Conservation (phyloP, 30 jellyfish, hydroid and myxozoan species). For the Hydractinia echinata region DNA sequence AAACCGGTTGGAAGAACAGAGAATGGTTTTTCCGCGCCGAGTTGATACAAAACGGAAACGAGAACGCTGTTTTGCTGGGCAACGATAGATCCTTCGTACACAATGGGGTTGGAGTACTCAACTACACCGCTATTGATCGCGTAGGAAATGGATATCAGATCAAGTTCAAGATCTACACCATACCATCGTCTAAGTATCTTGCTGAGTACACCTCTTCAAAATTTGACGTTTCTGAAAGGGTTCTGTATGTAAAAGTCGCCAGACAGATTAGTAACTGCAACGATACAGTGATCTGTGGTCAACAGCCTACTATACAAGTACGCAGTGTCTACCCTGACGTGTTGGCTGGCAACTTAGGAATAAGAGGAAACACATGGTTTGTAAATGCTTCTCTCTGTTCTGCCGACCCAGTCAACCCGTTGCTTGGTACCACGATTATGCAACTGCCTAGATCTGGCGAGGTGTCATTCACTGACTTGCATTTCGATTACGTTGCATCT, state of each 20-base stretch:
- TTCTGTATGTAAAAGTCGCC: conserved; percentile 45
- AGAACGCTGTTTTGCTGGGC: conserved; percentile 13
- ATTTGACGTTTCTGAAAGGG: conserved; percentile 63
- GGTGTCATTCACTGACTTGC: conserved; percentile 44
- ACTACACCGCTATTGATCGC: conserved; percentile 50
- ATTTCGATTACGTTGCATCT: conserved; percentile 53
- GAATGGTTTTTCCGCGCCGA: conserved; percentile 61
- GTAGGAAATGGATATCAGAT: conserved; percentile 64
- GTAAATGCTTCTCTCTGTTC: conserved; percentile 53
- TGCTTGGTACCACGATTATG: conserved; percentile 16
- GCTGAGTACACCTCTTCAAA: conserved; percentile 25
- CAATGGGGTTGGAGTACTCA: conserved; percentile 36
- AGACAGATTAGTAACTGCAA: conserved; percentile 82
- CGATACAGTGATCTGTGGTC: conserved; percentile 80
- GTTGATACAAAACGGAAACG: conserved; percentile 19
- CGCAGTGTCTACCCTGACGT: conserved; percentile 60
- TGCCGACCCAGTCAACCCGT: conserved; percentile 44
- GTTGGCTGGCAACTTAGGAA: conserved; percentile 66
- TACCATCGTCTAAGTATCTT: conserved; percentile 57
- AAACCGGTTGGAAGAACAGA: conserved; percentile 87
- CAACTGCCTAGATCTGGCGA: conserved; percentile 56
- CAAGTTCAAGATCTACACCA: conserved; percentile 29
- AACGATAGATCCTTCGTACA: conserved; percentile 30
- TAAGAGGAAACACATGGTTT: conserved; percentile 68
- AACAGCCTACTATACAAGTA: conserved; percentile 68